phyloP scores from a whole-genome alignment of 2,113 vertebrate species.

The Scomber colias region DNA sequence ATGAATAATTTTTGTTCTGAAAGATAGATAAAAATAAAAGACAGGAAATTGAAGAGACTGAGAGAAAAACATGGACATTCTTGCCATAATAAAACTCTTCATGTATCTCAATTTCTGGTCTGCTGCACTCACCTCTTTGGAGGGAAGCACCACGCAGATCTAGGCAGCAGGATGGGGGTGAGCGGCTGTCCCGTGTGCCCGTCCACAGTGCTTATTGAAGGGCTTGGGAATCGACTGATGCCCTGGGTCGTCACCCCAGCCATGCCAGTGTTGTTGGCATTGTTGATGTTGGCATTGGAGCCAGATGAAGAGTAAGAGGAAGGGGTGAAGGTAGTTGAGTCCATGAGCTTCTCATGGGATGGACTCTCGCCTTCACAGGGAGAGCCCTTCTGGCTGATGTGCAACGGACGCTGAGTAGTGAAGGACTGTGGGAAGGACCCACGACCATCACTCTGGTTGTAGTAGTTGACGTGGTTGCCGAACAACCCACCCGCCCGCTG shows the following conservation, averaged over 20 bases:
- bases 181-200: slow-evolving; percentile 87
- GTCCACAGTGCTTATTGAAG: slow-evolving; percentile 92
- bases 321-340: slow-evolving; percentile 98
- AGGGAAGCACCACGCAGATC: slow-evolving; percentile 91
- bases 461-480: slow-evolving; percentile 97
- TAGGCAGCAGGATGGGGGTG: slow-evolving; percentile 88
- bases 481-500: slow-evolving; percentile 96
- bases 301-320: slow-evolving; percentile 97
- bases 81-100: neutral
- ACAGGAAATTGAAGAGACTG: slow-evolving; percentile 14
- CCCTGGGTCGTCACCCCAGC: slow-evolving; percentile 68
- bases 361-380: slow-evolving; percentile 93
- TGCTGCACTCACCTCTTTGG: slow-evolving; percentile 89
- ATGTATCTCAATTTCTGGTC: too few relatives aligned
- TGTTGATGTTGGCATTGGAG: slow-evolving; percentile 99
- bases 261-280: slow-evolving; percentile 97
- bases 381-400: slow-evolving; percentile 94
- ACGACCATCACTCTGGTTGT: slow-evolving; percentile 93
- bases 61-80: slow-evolving; percentile 2
- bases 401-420: slow-evolving; percentile 95
- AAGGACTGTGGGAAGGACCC: slow-evolving; percentile 95
- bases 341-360: slow-evolving; percentile 96
- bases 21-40: too few relatives aligned
- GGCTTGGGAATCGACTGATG: slow-evolving; percentile 85
- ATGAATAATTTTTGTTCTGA: too few relatives aligned